Percentiles rank a stretch among this genome's conserved stretches.
These are phyloP conservation scores for Thumatha senex DNA, from an alignment of 2,888 invertebrate species.

Conservation along the genomic window DNA sequence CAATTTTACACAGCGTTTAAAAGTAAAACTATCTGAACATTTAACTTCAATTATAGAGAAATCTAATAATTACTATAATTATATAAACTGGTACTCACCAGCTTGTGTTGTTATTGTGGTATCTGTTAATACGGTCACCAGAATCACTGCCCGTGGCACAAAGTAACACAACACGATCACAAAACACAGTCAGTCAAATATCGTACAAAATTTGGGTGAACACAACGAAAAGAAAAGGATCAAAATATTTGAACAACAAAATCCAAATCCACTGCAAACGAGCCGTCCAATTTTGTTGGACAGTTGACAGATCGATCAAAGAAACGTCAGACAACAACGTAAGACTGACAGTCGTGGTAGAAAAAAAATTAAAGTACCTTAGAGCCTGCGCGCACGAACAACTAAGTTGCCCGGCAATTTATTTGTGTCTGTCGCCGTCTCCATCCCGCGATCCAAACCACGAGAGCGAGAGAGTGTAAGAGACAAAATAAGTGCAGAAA, in stretches of 20 bases:
- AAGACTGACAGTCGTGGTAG: too few species aligned
- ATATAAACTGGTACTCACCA: slow-evolving; percentile 27
- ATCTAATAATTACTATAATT: slow-evolving; percentile 2
- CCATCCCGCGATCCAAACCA: too few species aligned
- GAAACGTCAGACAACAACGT: too few species aligned
- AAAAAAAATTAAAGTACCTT: too few species aligned
- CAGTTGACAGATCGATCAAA: neutral
- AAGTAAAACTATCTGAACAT: neutral
- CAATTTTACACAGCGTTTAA: neutral
- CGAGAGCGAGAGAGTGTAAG: too few species aligned
- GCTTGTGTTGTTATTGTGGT: slow-evolving; percentile 36
- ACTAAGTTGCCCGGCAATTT: too few species aligned
- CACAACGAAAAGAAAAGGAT: slow-evolving; percentile 8
- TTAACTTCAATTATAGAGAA: neutral
- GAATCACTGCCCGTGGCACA: slow-evolving; percentile 23
- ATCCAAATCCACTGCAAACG: slow-evolving; percentile 10
- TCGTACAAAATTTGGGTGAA: slow-evolving; percentile 1
- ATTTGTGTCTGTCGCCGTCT: too few species aligned
- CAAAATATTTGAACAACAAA: slow-evolving; percentile 19
- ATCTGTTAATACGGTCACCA: slow-evolving; percentile 13
- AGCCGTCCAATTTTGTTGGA: slow-evolving; percentile 2
- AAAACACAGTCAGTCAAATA: slow-evolving; percentile 15
- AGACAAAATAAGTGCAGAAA: too few species aligned
- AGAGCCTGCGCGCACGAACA: too few species aligned
- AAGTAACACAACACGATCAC: slow-evolving; percentile 13